Conservation (phyloP, 2,797 vertebrate genomes). For the Alectoris magna region DNA sequence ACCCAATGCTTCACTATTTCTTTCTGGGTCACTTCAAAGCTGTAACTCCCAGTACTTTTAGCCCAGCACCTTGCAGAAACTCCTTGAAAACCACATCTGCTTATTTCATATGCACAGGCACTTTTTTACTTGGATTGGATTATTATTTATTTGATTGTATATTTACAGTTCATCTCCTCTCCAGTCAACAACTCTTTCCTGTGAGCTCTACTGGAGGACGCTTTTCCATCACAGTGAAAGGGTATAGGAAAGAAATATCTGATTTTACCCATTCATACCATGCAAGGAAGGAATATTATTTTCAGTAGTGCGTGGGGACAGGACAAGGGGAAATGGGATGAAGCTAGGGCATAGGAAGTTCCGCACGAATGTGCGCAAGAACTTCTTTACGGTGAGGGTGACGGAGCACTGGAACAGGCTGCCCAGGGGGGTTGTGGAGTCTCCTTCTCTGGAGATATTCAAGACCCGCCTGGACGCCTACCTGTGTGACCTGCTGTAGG, state of each 20-base stretch:
- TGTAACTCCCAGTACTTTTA: background rate
- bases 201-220: conserved; percentile 21
- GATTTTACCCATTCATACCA: background rate
- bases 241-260: conserved; percentile 12
- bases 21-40: background rate
- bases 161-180: conserved; percentile 29
- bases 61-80: background rate
- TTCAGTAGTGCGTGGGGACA: too few species aligned
- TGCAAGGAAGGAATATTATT: background rate
- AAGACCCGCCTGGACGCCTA: too few species aligned
- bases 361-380: too few species aligned
- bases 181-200: conserved; percentile 8
- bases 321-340: too few species aligned
- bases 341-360: too few species aligned
- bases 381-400: too few species aligned
- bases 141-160: background rate
- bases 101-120: background rate
- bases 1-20: background rate
- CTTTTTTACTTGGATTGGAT: background rate
- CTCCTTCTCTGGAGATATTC: too few species aligned
- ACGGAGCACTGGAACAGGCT: too few species aligned
- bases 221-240: conserved; percentile 13
- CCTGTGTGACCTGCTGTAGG: too few species aligned
- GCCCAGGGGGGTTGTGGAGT: too few species aligned
- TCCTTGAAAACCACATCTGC: background rate